Base-by-base conservation (phyloP, 2,797 vertebrate genomes). In the Numenius phaeopus region DNA sequence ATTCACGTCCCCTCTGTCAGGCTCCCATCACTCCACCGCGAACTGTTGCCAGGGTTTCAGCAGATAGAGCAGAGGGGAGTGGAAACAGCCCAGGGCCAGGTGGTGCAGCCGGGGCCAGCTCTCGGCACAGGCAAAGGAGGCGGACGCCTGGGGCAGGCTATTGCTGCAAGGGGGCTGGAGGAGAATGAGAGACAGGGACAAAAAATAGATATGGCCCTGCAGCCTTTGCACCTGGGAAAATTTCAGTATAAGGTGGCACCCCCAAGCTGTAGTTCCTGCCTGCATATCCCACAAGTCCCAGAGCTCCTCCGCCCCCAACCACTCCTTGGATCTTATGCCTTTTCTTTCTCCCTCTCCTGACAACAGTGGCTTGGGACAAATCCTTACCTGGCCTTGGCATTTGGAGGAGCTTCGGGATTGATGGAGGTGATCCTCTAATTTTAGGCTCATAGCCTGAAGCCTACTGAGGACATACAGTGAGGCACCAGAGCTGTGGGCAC, bases 1-100 rank as follows among this genome's bases (percentile, higher is more conserved):
- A 24, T 75, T 93, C 85, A 16, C 75, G 54, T 85, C 61, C n/a
- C 44, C 75, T 66, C 92, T 96, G 92, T 94, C 89, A 93, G 75
- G 32, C 42, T 86, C 69, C 65, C 71, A 27, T 94, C 84, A 83
- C 46, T 89, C 61, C n/a, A 30, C 15, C 0, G 2, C 0, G 2
- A 89, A 46, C 27, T 79, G 66, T 14, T 94, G 70, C 75, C 94
- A 94, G 80, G 42, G 46, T 83, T 90, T 84, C 83, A 34, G 42
- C 69, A 86, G 65, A 44, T 2, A 72, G 54, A 93, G 70, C 46
- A 93, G 39, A 75, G 83, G 64, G 44, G 54, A 93, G 7, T n/a
- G 23, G 67, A 77, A 89, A 64, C 42, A 92, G 75, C 71, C 67
- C 69, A 59, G 5, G 47, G 81, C 73, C 92, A 89, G 50, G 66